Evolutionary conservation across 2,797 vertebrate genomes (phyloP), one percentile per base, ranked within the genome.

Genomic region (Gymnothorax javanicus): DNA sequence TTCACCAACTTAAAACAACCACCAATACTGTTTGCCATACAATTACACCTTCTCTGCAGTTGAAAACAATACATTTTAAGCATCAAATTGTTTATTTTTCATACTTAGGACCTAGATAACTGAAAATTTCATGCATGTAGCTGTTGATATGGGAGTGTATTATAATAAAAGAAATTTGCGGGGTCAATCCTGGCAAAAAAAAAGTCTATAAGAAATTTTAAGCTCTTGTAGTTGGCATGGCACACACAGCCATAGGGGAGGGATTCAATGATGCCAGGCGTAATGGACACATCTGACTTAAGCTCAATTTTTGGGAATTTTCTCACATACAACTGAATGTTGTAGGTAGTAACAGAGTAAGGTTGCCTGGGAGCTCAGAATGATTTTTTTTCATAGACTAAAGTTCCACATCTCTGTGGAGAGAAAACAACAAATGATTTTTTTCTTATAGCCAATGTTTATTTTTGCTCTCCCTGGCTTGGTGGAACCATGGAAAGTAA

Each of bases 271-370:
- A 43, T 43, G 33, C 33, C 33, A 43, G 33, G 33, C 50, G 17
- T 15, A 71, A 27, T 54, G 69, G 69, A 84, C 84, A 86, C 88
- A n/a, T 71, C 84, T 59, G 73, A 83, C 25, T 58, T 85, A 82
- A 82, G 85, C 84, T 86, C 52, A 83, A 77, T 73, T 85, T 85
- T 85, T 64, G 25, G 84, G 83, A 27, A 77, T 83, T 23, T 87
- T 87, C 83, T 79, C 52, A 43, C 43, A 27, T 11, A 77, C 85
- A 89, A 85, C 79, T 1, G 1, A 43, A 43, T 50, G 23, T 43
- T 17, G 54, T 52, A 81, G 83, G 23, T 83, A 57, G 82, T 59
- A 27, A 83, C 56, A 9, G 56, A 43, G 58, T 59, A 56, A 83
- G 58, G 57, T 60, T 62, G 58, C 82, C 82, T 27, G 57, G 13